Base-by-base conservation (phyloP, 2,797 vertebrate species). In the Scolopax rusticola region DNA sequence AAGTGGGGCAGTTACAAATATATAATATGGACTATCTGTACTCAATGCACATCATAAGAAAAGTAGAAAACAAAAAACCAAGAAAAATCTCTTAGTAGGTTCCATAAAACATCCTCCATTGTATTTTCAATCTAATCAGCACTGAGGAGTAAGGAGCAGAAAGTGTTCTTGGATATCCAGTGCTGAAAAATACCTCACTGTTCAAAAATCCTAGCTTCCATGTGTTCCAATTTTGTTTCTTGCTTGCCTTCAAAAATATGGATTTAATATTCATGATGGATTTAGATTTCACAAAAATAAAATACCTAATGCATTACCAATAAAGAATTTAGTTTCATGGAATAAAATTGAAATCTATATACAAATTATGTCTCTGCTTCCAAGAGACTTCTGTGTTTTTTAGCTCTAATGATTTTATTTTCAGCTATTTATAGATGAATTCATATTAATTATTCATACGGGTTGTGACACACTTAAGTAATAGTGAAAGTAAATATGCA, bases 251-350 rank as follows among this genome's bases (percentile, higher is more conserved):
- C 63, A 95, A 82, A 95, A 94, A 84, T 93, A 93, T 91, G 95
- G 92, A 71, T 84, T 97, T 94, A 96, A 96, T 96, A 96, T 95
- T 94, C 41, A 56, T 11, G 64, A 83, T 80, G 78, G 92, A 92
- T 87, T 93, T 84, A 89, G 80, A 93, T 90, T 86, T 92, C 89
- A 85, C 5, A 3, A 74, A 94, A 97, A 79, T 63, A 82, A 77
- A 87, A 95, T 92, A 89, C 89, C 65, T 90, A 81, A 87, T 1
- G 32, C 51, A 71, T 89, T 93, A 94, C 75, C 67, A 90, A 74
- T 27, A 90, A 61, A 81, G 69, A 94, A 68, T 94, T 87, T 79
- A 32, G n/a, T 69, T 93, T 83, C 65, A 79, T 14, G 45, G 89
- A 89, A 73, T 51, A 91, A 92, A 96, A 71, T 15, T 68, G 64